Conservation (phyloP, 2,888 invertebrate genomes). For the Nebria brevicollis region DNA sequence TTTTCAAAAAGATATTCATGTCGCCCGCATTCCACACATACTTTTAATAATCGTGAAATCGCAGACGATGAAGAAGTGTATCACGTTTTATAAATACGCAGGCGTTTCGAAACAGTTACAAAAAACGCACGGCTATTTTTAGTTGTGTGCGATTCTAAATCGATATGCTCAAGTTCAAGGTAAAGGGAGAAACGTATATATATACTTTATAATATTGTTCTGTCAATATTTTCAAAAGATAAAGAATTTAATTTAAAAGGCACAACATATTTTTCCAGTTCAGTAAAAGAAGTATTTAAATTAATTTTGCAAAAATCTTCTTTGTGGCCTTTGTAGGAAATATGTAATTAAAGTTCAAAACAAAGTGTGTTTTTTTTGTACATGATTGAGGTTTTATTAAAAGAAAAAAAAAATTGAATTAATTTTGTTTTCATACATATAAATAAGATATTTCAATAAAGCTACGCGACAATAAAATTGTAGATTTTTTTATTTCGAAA, state of each 20-base stretch:
- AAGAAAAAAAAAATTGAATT: background rate
- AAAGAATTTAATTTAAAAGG: background rate
- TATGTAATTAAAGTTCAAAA: background rate
- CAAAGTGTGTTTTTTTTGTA: background rate
- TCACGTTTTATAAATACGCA: constrained; percentile 17
- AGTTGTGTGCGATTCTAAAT: background rate
- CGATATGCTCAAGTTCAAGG: background rate
- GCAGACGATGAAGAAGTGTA: constrained; percentile 25
- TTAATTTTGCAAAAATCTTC: background rate
- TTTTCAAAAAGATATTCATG: constrained; percentile 23
- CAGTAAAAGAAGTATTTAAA: background rate
- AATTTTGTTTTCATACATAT: background rate
- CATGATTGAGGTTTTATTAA: background rate
- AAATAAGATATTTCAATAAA: too few relatives aligned
- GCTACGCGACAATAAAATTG: too few relatives aligned
- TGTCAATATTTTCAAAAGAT: background rate
- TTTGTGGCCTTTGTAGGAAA: background rate
- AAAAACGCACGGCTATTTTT: background rate
- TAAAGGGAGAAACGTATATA: background rate
- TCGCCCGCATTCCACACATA: constrained; percentile 28
- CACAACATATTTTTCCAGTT: background rate
- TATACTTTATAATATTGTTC: background rate
- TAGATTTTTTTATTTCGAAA: too few relatives aligned
- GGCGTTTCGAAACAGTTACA: background rate
- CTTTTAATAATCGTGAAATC: constrained; percentile 28